Conservation (phyloP, 1,140 invertebrate genomes). For the Grapholita molesta region DNA sequence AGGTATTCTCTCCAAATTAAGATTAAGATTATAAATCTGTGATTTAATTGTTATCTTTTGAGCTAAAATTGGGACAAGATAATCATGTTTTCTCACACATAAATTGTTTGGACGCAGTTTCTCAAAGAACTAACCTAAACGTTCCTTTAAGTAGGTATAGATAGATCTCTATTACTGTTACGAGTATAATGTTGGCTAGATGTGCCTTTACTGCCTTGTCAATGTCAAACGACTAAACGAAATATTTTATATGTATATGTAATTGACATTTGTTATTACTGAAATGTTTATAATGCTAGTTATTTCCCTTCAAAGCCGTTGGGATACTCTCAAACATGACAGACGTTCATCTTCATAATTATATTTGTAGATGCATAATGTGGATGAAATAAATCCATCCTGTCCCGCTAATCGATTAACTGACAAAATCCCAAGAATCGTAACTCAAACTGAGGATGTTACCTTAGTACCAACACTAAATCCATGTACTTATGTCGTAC, state of each 20-base stretch:
- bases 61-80: slow-evolving; percentile 44
- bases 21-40: slow-evolving; percentile 69
- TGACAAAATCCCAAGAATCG: not conserved
- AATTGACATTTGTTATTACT: not conserved
- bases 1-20: slow-evolving; percentile 34
- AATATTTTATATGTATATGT: not conserved
- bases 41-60: slow-evolving; percentile 72
- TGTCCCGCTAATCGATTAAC: too few species aligned
- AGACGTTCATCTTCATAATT: not conserved
- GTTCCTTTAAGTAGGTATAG: slow-evolving; percentile 71
- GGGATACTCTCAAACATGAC: not conserved
- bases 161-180: slow-evolving; percentile 74
- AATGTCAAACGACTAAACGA: slow-evolving; percentile 3
- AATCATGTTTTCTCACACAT: slow-evolving; percentile 2
- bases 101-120: slow-evolving; percentile 36
- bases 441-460: slow-evolving; percentile 25
- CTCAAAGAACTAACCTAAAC: slow-evolving; percentile 69
- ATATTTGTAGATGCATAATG: not conserved
- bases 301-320: not conserved
- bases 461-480: slow-evolving; percentile 28
- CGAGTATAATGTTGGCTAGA: slow-evolving; percentile 50
- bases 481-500: slow-evolving; percentile 35
- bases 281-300: not conserved
- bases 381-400: too few species aligned
- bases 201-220: slow-evolving; percentile 8